Conservation (phyloP, 2,113 vertebrate species). For the Atlantisia rogersi region DNA sequence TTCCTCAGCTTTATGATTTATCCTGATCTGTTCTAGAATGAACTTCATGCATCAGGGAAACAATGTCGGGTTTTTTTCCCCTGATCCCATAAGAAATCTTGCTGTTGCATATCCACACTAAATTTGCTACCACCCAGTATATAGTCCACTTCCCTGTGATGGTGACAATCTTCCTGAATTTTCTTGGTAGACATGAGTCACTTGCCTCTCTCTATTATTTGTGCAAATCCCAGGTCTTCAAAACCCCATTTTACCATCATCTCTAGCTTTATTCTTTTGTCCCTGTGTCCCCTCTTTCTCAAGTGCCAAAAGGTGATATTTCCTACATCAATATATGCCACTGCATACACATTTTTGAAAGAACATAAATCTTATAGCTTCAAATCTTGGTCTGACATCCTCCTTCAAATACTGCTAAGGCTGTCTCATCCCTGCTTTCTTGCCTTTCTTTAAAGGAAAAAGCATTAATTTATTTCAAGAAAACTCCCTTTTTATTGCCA, state of each 20-base stretch:
- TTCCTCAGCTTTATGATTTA: background rate
- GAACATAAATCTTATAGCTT: background rate
- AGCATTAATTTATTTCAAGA: background rate
- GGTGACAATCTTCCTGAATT: background rate
- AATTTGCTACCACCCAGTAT: background rate
- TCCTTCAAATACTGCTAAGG: background rate
- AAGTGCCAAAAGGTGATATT: background rate
- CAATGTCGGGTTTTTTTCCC: background rate
- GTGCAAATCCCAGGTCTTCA: background rate
- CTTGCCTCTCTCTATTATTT: background rate
- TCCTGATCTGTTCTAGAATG: background rate
- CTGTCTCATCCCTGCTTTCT: background rate
- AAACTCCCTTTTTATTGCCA: background rate
- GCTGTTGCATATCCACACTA: background rate
- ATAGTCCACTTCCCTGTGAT: background rate
- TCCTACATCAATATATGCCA: background rate
- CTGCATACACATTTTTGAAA: background rate
- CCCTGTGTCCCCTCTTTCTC: background rate
- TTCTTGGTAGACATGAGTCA: background rate
- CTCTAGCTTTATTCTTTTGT: background rate
- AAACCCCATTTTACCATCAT: background rate
- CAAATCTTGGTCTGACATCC: background rate
- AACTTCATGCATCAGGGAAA: background rate
- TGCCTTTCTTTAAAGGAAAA: background rate
- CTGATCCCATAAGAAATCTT: background rate